These are phyloP conservation scores for Neogale vison DNA, from an alignment of 2,113 vertebrate genomes.

Conservation along the genomic window DNA sequence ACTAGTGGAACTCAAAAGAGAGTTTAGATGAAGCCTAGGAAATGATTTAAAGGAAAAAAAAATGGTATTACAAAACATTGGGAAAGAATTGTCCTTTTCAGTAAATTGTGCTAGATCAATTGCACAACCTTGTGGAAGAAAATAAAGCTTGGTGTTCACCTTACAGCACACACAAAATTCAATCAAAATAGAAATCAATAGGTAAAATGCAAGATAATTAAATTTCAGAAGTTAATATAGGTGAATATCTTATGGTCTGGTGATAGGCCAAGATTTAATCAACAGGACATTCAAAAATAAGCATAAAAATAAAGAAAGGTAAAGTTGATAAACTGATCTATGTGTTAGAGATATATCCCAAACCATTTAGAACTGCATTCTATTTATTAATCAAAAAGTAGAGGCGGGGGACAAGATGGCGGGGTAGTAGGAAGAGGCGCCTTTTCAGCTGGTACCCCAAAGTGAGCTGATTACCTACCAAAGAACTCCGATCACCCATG, in stretches of 20 bases:
- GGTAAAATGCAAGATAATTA: neutral
- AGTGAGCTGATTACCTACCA: no score
- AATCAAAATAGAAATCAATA: neutral
- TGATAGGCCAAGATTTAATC: neutral
- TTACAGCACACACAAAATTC: neutral
- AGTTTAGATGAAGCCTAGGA: neutral
- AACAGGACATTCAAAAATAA: neutral
- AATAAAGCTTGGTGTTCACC: neutral
- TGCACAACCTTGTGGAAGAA: neutral
- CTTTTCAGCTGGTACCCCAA: no score
- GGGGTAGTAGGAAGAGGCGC: no score
- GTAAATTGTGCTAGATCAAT: neutral
- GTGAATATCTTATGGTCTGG: neutral
- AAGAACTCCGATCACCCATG: no score
- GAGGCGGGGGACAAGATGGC: no score
- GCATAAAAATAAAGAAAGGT: neutral
- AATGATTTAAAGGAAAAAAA: neutral
- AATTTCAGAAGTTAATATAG: neutral
- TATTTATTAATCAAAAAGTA: neutral
- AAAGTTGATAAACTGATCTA: neutral
- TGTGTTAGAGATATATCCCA: neutral
- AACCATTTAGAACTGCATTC: neutral
- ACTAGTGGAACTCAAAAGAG: neutral
- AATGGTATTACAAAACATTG: neutral
- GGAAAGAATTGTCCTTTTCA: neutral